Evolutionary conservation across 2,888 invertebrate species (phyloP).

Genomic region (Steromphala cineraria): DNA sequence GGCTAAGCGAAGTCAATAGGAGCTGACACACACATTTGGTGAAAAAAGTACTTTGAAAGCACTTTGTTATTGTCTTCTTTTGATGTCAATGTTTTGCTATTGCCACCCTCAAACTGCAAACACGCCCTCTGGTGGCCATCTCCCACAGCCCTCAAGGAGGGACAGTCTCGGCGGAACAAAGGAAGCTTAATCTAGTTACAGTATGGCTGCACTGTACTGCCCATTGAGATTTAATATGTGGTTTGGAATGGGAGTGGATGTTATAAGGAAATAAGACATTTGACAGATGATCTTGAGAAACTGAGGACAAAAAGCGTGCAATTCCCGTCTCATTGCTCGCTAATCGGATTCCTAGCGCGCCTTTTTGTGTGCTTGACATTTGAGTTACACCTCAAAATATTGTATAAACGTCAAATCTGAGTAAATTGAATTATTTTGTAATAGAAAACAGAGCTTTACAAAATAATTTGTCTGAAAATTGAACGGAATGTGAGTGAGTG

Average conservation of each 20-base stretch:
- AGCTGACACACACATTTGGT: no score
- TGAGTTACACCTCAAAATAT: slow-evolving; percentile 10
- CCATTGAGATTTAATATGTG: not conserved
- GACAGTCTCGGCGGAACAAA: not conserved
- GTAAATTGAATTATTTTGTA: slow-evolving; percentile 5
- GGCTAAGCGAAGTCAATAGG: no score
- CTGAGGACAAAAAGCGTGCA: not conserved
- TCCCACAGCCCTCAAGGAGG: not conserved
- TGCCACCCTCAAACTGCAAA: not conserved
- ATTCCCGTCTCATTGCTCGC: not conserved
- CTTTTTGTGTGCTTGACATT: slow-evolving; percentile 5
- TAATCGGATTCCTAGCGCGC: not conserved
- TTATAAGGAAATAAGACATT: slow-evolving; percentile 5
- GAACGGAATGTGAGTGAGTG: not conserved
- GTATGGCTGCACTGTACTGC: not conserved
- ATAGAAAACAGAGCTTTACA: slow-evolving; percentile 10
- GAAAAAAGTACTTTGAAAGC: no score
- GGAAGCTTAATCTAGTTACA: not conserved
- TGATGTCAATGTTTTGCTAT: no score
- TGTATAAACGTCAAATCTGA: slow-evolving; percentile 8
- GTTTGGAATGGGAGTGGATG: not conserved
- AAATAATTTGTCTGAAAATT: slow-evolving; percentile 4
- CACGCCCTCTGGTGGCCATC: not conserved
- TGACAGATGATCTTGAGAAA: slow-evolving; percentile 9
- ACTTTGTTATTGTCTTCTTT: no score